These are phyloP conservation scores for Lasioglossum marginatum DNA, from an alignment of 2,888 invertebrate species.

Conservation along the genomic window DNA sequence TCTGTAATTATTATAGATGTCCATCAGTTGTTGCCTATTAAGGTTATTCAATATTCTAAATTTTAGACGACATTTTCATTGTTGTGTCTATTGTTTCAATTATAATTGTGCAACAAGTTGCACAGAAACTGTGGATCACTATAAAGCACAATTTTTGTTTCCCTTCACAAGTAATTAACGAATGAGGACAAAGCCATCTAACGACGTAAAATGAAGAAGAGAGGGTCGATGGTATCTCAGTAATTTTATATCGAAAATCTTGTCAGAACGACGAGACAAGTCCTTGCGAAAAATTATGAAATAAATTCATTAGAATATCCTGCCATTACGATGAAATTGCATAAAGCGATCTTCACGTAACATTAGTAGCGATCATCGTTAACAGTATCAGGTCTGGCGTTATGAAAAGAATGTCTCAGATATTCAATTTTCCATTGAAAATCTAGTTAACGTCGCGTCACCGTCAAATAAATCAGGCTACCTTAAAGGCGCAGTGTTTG, in stretches of 20 bases:
- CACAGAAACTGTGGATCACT: not conserved
- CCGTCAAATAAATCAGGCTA: conserved; percentile 8
- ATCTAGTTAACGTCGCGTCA: not conserved
- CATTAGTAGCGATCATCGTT: conserved; percentile 20
- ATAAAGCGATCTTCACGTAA: conserved; percentile 18
- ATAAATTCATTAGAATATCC: conserved; percentile 31
- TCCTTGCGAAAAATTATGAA: conserved; percentile 31
- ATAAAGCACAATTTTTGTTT: not conserved
- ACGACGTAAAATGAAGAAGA: not conserved
- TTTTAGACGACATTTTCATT: not conserved
- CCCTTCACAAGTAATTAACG: not conserved
- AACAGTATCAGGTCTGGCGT: conserved; percentile 12
- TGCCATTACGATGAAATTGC: conserved; percentile 20
- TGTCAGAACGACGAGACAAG: not conserved
- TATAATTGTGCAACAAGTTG: not conserved
- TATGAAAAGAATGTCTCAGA: not conserved
- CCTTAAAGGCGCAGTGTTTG: not conserved
- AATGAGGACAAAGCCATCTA: not conserved
- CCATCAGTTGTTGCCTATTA: not conserved
- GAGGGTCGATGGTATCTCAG: not conserved
- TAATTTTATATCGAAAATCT: conserved; percentile 9
- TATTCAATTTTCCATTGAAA: not conserved
- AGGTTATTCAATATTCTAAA: not conserved
- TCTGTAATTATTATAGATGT: not conserved
- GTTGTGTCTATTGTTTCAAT: not conserved